Base-by-base conservation (phyloP, 2,888 invertebrate genomes). In the Drosophila putrida region DNA sequence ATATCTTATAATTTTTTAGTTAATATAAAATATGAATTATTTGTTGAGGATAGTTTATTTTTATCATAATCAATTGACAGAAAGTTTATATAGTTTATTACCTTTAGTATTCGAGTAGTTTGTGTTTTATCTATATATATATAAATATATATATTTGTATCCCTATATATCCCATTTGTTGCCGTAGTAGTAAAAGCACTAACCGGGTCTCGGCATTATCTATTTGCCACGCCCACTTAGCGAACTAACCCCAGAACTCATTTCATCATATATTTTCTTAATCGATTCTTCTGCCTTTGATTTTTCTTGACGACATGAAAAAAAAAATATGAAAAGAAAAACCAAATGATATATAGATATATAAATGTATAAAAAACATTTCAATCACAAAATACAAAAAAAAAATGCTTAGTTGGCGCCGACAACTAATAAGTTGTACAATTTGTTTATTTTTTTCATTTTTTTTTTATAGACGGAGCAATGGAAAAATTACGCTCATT, bases 401-500 rank as follows among this genome's bases (percentile, higher is more conserved):
- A 73, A 49, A 55, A 41, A 66, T 9, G 63, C 39, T 53, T 51
- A 60, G 51, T 59, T 71, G 71, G 69, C 61, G 72, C 78, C 49
- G 47, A 62, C 55, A 83, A 82, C 87, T 78, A 87, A 80, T 79
- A 68, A 85, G 83, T 83, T 82, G 88, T 80, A 71, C 71, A 80
- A 81, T 83, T 87, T 89, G 70, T 83, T 83, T 87, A 75, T 81
- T 87, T 84, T 86, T 71, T 72, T 60, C 35, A 67, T 70, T 86
- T 83, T 84, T 84, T 83, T 85, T 80, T 88, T 88, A 84, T 89
- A 85, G 85, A 87, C 84, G 84, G 84, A 85, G 75, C 85, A 73
- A 85, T 85, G 89, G 85, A 89, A 89, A 85, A 85, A 85, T 71
- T 85, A 89, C 85, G 85, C 85, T 85, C 85, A 85, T 84, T 85